These are phyloP conservation scores for Ellobius talpinus DNA, from an alignment of 2,113 vertebrate genomes.

Conservation along the genomic window DNA sequence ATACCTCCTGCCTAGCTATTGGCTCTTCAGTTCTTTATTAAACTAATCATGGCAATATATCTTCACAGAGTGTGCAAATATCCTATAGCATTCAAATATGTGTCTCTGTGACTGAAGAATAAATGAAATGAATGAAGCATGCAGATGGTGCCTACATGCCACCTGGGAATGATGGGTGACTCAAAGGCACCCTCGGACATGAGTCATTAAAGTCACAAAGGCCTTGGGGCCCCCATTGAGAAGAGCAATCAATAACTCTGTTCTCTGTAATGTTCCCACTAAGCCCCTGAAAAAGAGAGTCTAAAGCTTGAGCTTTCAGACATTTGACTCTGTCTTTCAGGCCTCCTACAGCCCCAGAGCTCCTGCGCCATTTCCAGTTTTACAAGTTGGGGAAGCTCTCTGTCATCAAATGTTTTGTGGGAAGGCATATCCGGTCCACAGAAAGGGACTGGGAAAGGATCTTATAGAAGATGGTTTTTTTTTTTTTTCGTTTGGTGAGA, in stretches of 20 bases:
- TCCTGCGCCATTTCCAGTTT: constrained; percentile 57
- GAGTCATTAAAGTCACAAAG: constrained; percentile 64
- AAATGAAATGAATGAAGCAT: neutral
- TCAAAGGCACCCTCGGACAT: neutral
- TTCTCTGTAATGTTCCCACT: constrained; percentile 14
- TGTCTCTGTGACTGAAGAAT: neutral
- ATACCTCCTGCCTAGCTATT: neutral
- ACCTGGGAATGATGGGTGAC: neutral
- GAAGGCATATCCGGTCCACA: constrained; percentile 31
- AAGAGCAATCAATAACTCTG: constrained; percentile 44
- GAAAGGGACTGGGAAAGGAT: constrained; percentile 72
- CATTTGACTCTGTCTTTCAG: neutral
- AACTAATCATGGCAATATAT: neutral
- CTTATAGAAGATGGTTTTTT: constrained; percentile 50
- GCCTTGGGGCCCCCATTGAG: neutral
- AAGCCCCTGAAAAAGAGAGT: constrained; percentile 40
- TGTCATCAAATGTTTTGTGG: constrained; percentile 61
- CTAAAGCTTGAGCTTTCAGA: constrained; percentile 42
- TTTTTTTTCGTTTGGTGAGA: constrained; percentile 59
- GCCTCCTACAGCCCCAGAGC: neutral
- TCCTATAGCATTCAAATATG: neutral
- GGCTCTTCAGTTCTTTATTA: neutral
- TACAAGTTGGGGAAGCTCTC: constrained; percentile 59
- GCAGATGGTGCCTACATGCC: neutral
- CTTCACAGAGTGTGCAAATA: neutral